Conservation (phyloP, 1,140 invertebrate species). For the Maniola jurtina region DNA sequence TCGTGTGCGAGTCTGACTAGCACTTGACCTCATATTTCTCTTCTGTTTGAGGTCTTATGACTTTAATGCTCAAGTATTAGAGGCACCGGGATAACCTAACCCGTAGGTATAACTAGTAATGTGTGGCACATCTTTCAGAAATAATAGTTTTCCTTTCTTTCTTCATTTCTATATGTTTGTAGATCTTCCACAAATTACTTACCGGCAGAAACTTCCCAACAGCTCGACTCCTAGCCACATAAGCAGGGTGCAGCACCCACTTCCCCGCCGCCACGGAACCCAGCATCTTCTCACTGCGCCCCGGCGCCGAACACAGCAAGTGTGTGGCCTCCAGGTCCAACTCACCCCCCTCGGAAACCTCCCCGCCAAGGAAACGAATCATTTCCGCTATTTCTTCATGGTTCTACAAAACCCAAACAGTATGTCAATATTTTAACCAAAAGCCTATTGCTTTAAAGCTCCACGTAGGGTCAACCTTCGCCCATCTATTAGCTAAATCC, state of each 20-base stretch:
- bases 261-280: constrained; percentile 91
- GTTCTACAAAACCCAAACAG: constrained; percentile 46
- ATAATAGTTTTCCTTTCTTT: too few species aligned
- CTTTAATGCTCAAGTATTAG: too few species aligned
- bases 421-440: neutral
- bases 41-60: too few species aligned
- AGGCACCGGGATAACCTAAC: too few species aligned
- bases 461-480: too few species aligned
- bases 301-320: constrained; percentile 85
- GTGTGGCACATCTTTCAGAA: too few species aligned
- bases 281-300: constrained; percentile 92
- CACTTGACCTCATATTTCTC: too few species aligned
- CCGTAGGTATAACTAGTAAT: too few species aligned
- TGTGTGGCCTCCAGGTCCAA: constrained; percentile 88
- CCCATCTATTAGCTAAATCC: too few species aligned
- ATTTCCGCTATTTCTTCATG: constrained; percentile 63
- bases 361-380: constrained; percentile 84
- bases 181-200: neutral
- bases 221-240: constrained; percentile 83
- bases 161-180: too few species aligned
- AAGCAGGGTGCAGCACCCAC: constrained; percentile 90
- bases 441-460: too few species aligned
- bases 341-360: constrained; percentile 79
- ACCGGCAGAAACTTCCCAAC: constrained; percentile 83
- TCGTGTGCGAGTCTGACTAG: too few species aligned